Percentiles rank a stretch among this genome's conserved stretches.
Conservation (phyloP, 1,140 invertebrate genomes). For the Mylabris phalerata region DNA sequence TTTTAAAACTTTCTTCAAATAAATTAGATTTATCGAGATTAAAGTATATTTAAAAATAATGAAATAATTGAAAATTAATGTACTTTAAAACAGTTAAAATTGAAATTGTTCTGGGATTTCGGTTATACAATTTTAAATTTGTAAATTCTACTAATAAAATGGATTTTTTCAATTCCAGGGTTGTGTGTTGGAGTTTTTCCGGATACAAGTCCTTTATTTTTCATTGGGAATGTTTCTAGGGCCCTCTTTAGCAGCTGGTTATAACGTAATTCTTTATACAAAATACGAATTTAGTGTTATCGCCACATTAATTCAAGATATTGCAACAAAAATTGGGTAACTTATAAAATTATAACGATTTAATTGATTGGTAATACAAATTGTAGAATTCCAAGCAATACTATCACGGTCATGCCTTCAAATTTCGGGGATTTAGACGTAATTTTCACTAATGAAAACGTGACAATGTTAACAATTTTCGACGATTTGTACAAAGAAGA, state of each 20-base stretch:
- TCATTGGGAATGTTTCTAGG: slow-evolving; percentile 30
- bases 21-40: no score
- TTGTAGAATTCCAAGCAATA: slow-evolving; percentile 24
- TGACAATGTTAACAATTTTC: slow-evolving; percentile 16
- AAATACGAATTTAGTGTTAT: slow-evolving; percentile 18
- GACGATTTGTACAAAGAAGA: slow-evolving; percentile 16
- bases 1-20: no score
- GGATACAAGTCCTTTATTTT: slow-evolving; percentile 21
- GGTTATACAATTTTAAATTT: no score
- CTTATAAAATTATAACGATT: background rate
- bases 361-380: background rate
- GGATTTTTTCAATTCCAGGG: slow-evolving; percentile 7
- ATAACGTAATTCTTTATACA: slow-evolving; percentile 27
- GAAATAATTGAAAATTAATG: no score
- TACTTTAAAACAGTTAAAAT: no score
- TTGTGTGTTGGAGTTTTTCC: slow-evolving; percentile 23
- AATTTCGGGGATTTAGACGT: slow-evolving; percentile 10
- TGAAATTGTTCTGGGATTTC: no score
- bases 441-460: slow-evolving; percentile 16
- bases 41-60: no score
- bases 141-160: no score
- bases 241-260: slow-evolving; percentile 31
- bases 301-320: slow-evolving; percentile 24
- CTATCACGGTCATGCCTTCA: slow-evolving; percentile 18
- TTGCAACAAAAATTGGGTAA: slow-evolving; percentile 33